phyloP scores from a whole-genome alignment of 1,140 invertebrate genomes.

The Phocides pigmalion region DNA sequence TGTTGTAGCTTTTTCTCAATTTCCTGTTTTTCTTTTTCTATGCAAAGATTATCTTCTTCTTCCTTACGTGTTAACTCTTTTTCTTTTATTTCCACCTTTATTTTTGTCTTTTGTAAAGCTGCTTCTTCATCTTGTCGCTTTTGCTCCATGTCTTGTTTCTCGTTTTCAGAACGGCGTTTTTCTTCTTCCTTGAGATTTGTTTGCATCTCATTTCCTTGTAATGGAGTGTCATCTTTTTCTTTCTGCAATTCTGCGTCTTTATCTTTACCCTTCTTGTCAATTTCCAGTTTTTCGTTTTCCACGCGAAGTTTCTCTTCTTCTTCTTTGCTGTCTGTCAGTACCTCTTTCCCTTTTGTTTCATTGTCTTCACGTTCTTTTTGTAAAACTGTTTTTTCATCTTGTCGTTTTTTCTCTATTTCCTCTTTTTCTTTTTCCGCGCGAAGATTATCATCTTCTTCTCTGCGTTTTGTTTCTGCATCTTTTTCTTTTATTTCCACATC shows the following conservation, averaged over 20 bases:
- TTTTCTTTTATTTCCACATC: not conserved
- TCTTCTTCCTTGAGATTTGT: not conserved
- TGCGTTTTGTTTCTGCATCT: not conserved
- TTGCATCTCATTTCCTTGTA: too few relatives aligned
- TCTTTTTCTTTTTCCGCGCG: not conserved
- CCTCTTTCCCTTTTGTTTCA: not conserved
- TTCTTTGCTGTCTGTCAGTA: not conserved
- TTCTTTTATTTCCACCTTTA: not conserved
- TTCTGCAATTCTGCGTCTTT: not conserved
- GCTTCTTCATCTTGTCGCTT: not conserved
- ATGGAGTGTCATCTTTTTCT: not conserved
- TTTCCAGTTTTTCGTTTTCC: not conserved
- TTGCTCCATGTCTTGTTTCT: not conserved
- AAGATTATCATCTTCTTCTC: not conserved
- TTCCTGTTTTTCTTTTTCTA: not conserved
- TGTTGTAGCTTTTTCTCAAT: not conserved
- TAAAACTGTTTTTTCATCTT: not conserved
- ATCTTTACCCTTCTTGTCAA: not conserved
- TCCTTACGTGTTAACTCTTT: not conserved
- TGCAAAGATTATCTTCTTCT: not conserved
- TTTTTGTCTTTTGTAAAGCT: not conserved
- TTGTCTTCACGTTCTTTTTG: too few relatives aligned
- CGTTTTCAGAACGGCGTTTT: not conserved
- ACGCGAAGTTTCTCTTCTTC: not conserved
- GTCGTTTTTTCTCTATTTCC: not conserved